A percentile compares a stretch with the other conserved stretches of the same genome.
phyloP scores from a whole-genome alignment of 1,140 invertebrate species.

The Leptinotarsa texana region DNA sequence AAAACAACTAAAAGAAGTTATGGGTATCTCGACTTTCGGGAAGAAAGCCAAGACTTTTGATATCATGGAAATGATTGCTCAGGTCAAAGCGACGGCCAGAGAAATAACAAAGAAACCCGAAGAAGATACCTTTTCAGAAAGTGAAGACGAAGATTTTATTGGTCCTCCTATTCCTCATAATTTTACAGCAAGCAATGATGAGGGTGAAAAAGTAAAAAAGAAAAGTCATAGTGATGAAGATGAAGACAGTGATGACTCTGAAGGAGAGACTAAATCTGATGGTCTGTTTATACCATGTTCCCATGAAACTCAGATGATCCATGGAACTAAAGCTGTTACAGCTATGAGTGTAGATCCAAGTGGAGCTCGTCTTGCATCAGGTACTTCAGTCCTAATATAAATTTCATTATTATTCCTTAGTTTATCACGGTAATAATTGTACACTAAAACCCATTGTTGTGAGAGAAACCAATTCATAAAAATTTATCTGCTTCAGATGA shows the following conservation, averaged over 20 bases:
- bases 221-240: constrained; percentile 27
- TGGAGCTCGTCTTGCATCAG: constrained; percentile 86
- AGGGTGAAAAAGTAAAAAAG: constrained; percentile 16
- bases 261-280: constrained; percentile 59
- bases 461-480: too few species aligned
- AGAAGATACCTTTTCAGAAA: constrained; percentile 43
- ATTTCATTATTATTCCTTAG: too few species aligned
- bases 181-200: constrained; percentile 19
- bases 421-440: too few species aligned
- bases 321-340: constrained; percentile 84
- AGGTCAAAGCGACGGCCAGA: constrained; percentile 58
- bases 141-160: constrained; percentile 58
- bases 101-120: constrained; percentile 45
- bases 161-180: constrained; percentile 62
- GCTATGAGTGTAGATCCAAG: constrained; percentile 90
- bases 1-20: constrained; percentile 68
- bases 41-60: constrained; percentile 79
- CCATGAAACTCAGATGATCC: constrained; percentile 81
- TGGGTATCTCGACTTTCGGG: constrained; percentile 77
- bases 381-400: background rate
- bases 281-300: constrained; percentile 72
- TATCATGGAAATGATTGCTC: constrained; percentile 62
- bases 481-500: too few species aligned
- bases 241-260: constrained; percentile 60
- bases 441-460: too few species aligned